Evolutionary conservation across 1,140 invertebrate species (phyloP).

Genomic region (Goniozus legneri): DNA sequence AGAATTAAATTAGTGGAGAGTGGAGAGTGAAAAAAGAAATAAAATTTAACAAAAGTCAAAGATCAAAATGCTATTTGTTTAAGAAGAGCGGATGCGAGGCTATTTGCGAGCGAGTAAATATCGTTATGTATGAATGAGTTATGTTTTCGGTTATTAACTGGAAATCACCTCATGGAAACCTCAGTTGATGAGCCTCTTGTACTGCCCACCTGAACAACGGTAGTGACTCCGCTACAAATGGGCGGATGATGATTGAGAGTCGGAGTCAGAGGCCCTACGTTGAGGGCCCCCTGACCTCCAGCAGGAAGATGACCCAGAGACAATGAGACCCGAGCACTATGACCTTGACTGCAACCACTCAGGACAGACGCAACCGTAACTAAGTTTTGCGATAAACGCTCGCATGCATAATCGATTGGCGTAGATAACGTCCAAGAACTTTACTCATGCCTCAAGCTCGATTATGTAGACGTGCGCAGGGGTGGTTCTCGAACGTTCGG

Average conservation of each 20-base stretch:
- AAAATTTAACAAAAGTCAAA: no score
- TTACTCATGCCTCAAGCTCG: not conserved
- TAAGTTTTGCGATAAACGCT: constrained; percentile 1
- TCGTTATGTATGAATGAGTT: no score
- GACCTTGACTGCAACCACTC: constrained; percentile 33
- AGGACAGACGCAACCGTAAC: constrained; percentile 16
- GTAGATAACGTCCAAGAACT: not conserved
- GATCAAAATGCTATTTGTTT: no score
- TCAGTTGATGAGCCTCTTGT: constrained; percentile 24
- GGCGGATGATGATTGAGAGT: constrained; percentile 27
- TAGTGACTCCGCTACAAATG: constrained; percentile 23
- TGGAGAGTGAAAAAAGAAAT: no score
- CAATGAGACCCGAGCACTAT: constrained; percentile 29
- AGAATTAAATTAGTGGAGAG: no score
- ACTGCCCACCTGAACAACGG: constrained; percentile 27
- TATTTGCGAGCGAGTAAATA: no score
- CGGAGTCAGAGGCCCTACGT: constrained; percentile 26
- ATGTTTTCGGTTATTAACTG: no score
- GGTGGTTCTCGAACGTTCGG: no score
- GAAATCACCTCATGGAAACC: constrained; percentile 29
- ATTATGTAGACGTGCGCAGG: not conserved
- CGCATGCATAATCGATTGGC: not conserved
- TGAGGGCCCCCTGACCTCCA: constrained; percentile 23
- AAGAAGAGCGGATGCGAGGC: no score
- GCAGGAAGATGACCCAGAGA: constrained; percentile 33